phyloP scores from a whole-genome alignment of 2,888 invertebrate species.

The Eupithecia vulgata region DNA sequence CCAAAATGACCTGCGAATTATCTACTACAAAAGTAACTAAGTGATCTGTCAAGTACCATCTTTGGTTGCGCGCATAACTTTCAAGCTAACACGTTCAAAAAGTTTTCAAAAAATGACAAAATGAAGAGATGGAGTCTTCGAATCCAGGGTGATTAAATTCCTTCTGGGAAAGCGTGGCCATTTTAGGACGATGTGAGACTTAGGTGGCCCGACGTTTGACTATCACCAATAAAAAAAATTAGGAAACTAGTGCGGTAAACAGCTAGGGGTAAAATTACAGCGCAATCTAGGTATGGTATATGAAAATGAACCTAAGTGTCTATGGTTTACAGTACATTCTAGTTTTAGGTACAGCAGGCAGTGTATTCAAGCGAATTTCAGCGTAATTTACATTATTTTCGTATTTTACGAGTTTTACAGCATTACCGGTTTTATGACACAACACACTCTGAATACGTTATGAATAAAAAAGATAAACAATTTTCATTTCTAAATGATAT shows the following conservation, averaged over 20 bases:
- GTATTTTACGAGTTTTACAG: slow-evolving; percentile 39
- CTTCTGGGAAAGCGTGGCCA: too few relatives aligned
- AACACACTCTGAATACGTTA: slow-evolving; percentile 20
- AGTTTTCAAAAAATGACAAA: too few relatives aligned
- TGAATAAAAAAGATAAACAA: background rate
- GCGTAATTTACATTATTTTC: slow-evolving; percentile 37
- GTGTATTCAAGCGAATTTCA: background rate
- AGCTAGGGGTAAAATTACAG: background rate
- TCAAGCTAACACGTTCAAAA: background rate
- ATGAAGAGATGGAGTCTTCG: too few relatives aligned
- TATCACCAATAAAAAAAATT: too few relatives aligned
- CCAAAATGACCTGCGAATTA: too few relatives aligned
- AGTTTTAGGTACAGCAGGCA: background rate
- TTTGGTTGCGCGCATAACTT: too few relatives aligned
- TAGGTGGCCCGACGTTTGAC: too few relatives aligned
- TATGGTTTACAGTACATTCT: background rate
- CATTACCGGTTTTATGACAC: slow-evolving; percentile 29
- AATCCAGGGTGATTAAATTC: too few relatives aligned
- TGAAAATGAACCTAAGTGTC: background rate
- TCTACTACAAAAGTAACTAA: too few relatives aligned
- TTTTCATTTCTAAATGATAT: background rate
- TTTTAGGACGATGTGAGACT: too few relatives aligned
- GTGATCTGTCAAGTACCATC: too few relatives aligned
- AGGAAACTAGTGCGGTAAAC: background rate
- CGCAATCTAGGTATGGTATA: background rate